phyloP scores from a whole-genome alignment of 1,140 invertebrate genomes.

The Tetragnatha versicolor region DNA sequence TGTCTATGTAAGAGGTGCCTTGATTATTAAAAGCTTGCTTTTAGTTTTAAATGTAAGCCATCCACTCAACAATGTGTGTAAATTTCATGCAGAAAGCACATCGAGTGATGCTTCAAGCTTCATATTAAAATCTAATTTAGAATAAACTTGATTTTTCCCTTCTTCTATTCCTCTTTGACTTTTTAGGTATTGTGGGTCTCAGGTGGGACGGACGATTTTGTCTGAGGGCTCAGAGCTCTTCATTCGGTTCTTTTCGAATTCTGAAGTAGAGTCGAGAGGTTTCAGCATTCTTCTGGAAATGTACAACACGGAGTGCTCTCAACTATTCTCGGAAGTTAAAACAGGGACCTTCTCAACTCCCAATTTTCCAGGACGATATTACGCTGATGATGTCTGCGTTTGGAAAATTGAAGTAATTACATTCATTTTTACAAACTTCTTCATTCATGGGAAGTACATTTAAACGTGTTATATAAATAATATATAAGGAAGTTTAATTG shows the following conservation, averaged over 20 bases:
- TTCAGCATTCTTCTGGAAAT: conserved; percentile 30
- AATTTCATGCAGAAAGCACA: too few species aligned
- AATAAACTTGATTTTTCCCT: too few species aligned
- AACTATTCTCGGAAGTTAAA: conserved; percentile 60
- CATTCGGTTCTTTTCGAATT: conserved; percentile 20
- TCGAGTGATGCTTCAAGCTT: too few species aligned
- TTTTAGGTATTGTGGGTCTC: conserved; percentile 25
- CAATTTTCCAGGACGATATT: conserved; percentile 68
- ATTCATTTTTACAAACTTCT: not conserved
- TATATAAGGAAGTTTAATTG: too few species aligned
- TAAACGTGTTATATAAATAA: too few species aligned
- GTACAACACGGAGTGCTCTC: conserved; percentile 26
- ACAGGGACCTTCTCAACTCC: conserved; percentile 70
- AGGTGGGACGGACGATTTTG: conserved; percentile 11
- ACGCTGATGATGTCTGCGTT: conserved; percentile 30
- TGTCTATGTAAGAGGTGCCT: too few species aligned
- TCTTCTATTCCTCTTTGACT: too few species aligned
- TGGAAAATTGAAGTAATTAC: conserved; percentile 40
- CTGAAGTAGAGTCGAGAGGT: not conserved
- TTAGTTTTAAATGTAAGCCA: too few species aligned
- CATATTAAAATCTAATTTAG: too few species aligned
- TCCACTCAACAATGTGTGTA: too few species aligned
- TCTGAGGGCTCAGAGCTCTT: conserved; percentile 5
- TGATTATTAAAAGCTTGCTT: too few species aligned
- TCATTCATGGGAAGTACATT: not conserved